A percentile compares a stretch with the other conserved stretches of the same genome.
phyloP scores from a whole-genome alignment of 2,888 invertebrate genomes.

The Mythimna impura region DNA sequence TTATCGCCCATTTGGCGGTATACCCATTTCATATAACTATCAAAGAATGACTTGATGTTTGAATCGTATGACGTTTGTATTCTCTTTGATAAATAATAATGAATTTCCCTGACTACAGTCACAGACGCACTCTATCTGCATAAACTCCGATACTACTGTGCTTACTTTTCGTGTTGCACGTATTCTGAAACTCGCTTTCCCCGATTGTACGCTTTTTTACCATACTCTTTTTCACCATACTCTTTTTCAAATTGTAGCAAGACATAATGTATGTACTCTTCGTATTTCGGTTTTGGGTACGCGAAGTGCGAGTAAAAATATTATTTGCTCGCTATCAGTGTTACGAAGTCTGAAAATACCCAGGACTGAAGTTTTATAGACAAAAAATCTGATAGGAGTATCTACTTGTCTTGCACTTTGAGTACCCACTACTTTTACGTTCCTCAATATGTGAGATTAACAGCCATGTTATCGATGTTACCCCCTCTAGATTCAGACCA shows the following conservation, averaged over 20 bases:
- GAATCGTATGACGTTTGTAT: background rate
- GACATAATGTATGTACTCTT: constrained; percentile 7
- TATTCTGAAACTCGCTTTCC: background rate
- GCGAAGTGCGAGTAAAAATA: background rate
- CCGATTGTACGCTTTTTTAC: constrained; percentile 1
- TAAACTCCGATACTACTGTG: background rate
- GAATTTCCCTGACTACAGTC: background rate
- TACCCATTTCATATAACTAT: background rate
- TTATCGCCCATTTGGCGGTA: background rate
- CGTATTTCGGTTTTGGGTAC: constrained; percentile 12
- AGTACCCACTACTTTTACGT: constrained; percentile 27
- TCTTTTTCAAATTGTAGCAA: background rate
- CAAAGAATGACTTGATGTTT: background rate
- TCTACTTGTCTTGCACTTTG: constrained; percentile 3
- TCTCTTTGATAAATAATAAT: background rate
- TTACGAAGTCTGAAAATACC: background rate
- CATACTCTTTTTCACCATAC: too few species aligned
- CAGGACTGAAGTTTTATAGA: background rate
- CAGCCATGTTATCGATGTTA: constrained; percentile 9
- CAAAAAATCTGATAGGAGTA: background rate
- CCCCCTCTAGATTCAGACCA: background rate
- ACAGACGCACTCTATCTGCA: background rate
- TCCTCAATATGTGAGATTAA: constrained; percentile 7
- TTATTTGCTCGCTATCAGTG: background rate
- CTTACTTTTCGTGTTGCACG: background rate